Evolutionary conservation across 1,140 invertebrate genomes (phyloP).

Genomic region (Neocloeon triangulifer): DNA sequence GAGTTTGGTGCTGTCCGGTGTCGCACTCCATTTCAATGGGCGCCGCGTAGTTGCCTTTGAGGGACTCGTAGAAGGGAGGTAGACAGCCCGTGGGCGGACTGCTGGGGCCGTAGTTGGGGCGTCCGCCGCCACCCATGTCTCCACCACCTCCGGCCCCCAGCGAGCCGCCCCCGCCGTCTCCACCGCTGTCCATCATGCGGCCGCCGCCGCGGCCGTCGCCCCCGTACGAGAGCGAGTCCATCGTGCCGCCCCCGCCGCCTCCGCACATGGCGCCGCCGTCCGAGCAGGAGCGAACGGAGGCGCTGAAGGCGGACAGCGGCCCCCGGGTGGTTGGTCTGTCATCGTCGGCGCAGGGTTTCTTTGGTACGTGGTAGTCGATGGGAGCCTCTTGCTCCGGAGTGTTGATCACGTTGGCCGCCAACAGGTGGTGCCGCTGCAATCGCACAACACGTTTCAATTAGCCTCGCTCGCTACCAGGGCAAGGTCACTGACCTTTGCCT

Average conservation of each 20-base stretch:
- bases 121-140: conserved; percentile 19
- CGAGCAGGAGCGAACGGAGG: too few relatives aligned
- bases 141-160: conserved; percentile 26
- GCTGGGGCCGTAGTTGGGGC: conserved; percentile 57
- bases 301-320: too few relatives aligned
- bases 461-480: too few relatives aligned
- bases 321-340: conserved; percentile 33
- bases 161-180: conserved; percentile 32
- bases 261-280: conserved; percentile 19
- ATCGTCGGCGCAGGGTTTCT: conserved; percentile 40
- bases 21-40: conserved; percentile 47
- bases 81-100: conserved; percentile 59
- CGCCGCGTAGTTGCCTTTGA: conserved; percentile 44
- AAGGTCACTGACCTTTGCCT: too few relatives aligned
- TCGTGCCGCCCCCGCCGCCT: conserved; percentile 14
- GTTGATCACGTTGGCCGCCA: conserved; percentile 15
- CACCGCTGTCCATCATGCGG: conserved; percentile 17
- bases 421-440: too few relatives aligned
- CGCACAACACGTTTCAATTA: too few relatives aligned
- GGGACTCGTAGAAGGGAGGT: conserved; percentile 62
- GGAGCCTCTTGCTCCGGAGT: conserved; percentile 52
- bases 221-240: conserved; percentile 31
- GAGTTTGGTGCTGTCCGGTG: conserved; percentile 30
- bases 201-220: conserved; percentile 20
- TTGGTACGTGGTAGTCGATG: conserved; percentile 69